Conservation (phyloP, 2,797 vertebrate genomes). For the Parauchenoglanis ngamensis region DNA sequence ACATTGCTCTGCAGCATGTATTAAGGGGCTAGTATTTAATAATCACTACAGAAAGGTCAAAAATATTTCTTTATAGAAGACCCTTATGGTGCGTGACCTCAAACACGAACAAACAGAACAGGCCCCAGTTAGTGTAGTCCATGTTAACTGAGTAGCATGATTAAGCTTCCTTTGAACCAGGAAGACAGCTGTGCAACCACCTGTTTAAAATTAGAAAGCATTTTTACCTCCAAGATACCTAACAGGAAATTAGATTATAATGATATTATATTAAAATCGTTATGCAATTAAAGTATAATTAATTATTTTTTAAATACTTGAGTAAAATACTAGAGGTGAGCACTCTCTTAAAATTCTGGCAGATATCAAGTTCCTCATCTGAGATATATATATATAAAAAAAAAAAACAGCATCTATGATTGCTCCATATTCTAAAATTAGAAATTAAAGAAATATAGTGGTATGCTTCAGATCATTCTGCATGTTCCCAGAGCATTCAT, state of each 20-base stretch:
- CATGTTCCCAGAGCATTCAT: not conserved
- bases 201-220: not conserved
- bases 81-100: not conserved
- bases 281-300: not conserved
- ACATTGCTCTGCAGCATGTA: not conserved
- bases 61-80: not conserved
- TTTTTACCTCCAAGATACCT: not conserved
- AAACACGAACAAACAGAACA: not conserved
- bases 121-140: not conserved
- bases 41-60: not conserved
- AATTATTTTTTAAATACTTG: not conserved
- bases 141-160: not conserved
- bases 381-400: too few species aligned
- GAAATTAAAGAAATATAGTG: not conserved
- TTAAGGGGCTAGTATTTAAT: not conserved
- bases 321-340: not conserved
- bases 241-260: not conserved
- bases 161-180: not conserved
- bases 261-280: not conserved
- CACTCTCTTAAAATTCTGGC: not conserved
- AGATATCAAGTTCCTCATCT: not conserved
- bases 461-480: not conserved
- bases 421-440: not conserved
- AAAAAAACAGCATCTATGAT: not conserved
- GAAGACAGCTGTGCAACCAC: not conserved